Evolutionary conservation across 2,113 vertebrate genomes (phyloP).

Genomic region (Megatriorchis doriae): DNA sequence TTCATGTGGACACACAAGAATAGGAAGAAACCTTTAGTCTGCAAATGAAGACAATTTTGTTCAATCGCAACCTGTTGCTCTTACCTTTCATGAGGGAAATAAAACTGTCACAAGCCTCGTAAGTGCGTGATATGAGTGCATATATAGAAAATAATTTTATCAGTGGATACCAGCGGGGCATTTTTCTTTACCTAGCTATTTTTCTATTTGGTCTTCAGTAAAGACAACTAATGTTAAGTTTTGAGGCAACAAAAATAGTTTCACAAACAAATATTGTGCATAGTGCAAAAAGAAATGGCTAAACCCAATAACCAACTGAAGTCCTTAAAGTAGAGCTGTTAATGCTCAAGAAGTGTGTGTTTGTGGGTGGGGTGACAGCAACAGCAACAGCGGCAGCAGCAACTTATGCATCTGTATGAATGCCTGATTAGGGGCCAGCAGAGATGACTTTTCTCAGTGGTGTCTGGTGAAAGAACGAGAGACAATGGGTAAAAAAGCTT

Average conservation of each 20-base stretch:
- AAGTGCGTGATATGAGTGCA: neutral
- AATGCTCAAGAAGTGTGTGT: neutral
- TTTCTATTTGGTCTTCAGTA: neutral
- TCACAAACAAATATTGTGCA: neutral
- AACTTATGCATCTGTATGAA: neutral
- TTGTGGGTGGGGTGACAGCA: neutral
- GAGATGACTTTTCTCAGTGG: neutral
- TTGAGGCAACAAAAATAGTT: neutral
- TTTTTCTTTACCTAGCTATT: neutral
- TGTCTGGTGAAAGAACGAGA: neutral
- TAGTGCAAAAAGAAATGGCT: neutral
- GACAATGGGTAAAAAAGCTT: neutral
- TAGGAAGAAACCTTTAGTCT: neutral
- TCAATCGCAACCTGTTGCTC: neutral
- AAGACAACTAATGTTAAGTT: neutral
- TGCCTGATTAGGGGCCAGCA: neutral
- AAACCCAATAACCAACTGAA: neutral
- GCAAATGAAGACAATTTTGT: neutral
- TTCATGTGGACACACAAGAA: neutral
- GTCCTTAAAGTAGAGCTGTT: neutral
- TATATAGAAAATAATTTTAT: neutral
- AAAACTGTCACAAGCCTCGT: neutral
- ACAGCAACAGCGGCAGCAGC: neutral
- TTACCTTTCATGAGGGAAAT: neutral
- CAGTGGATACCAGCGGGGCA: neutral